Base-by-base conservation (phyloP, 2,797 vertebrate genomes). In the Sardinella longiceps region DNA sequence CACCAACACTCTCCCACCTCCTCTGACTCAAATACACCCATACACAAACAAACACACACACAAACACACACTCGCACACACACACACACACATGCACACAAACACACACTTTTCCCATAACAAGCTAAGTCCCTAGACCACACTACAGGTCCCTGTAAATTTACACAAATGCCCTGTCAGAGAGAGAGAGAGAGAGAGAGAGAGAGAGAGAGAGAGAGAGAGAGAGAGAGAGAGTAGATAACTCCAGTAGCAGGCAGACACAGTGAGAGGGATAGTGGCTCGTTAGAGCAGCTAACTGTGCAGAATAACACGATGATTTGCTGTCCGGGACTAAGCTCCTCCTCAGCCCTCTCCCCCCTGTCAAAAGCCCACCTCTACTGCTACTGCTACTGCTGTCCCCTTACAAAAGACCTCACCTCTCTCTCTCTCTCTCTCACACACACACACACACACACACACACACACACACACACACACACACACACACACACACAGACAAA, bases 311-410 rank as follows among this genome's bases (percentile, higher is more conserved):
- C 11, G 77, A 88, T 88, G 89, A 86, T 91, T 86, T 89, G 89
- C 84, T 82, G 56, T 87, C 87, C 85, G 70, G 88, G 74, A 86
- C 83, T 37, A 84, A 84, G 60, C 87, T 89, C 85, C 83, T 87
- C 83, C 87, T 88, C 63, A 87, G 84, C 94, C 93, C 94, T 94
- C 94, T 74, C 1, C 33, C 93, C 1, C 33, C 93, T 95, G 94
- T 80, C 86, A 82, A 86, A 48, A 84, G 63, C 53, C 56, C 66
- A 28, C 5, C 30, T 28, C 48, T 80, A 95, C 95, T 94, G 93
- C 86, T 87, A 84, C 80, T 90, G 53, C 33, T 56, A 60, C 48
- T 50, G 83, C 48, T 50, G 83, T 51, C 70, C 83, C 66, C 5
- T 20, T 74, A 74, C 30, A 30, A 74, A 18, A 37, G 66, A 3